Evolutionary conservation across 23 tunicate genomes (phyloP), one percentile per base, ranked within the genome.

Genomic region (Halocynthia aurantium): DNA sequence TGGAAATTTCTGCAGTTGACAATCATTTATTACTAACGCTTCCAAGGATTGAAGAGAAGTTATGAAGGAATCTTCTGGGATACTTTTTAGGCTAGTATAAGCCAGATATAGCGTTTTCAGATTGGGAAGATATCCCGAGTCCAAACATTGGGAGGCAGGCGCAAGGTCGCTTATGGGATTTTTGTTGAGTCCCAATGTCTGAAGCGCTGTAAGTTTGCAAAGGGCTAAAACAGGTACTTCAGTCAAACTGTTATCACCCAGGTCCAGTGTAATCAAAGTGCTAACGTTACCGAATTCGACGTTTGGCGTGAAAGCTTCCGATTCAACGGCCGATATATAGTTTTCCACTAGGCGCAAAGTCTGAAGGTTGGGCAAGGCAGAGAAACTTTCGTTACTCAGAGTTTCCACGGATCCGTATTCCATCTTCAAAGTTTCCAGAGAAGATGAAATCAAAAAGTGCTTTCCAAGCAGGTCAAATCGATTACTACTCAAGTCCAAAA

Each of bases 401-500:
- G 19, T 69, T 8, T 63, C 57, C 19, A 54, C 52, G 13, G 7
- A 15, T 21, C 74, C 74, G 53, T 53, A 15, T 52, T 80, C 83
- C 76, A 80, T 52, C 12, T 80, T 69, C 17, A 80, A 17, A 67
- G 70, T 20, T 22, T 17, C 19, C 61, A 80, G 13, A 0, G 76
- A 50, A 7, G 53, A 50, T 15, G 83, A 80, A 6, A 2, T 7
- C 61, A 80, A n/a, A 80, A 80, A 80, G 6, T 80, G 44, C 18
- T 21, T 31, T 6, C 10, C 7, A 21, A 80, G 7, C 7, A 50
- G 20, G 22, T 53, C 8, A 55, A 80, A 69, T 6, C 52, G 52
- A 55, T 80, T 80, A 7, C 22, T 53, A 10, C 83, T 69, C 49
- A 80, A 53, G 22, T 80, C 83, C 19, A 80, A 9, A 55, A 52